These are phyloP conservation scores for Dunckerocampus dactyliophorus DNA, from an alignment of 2,113 vertebrate genomes.

Conservation along the genomic window DNA sequence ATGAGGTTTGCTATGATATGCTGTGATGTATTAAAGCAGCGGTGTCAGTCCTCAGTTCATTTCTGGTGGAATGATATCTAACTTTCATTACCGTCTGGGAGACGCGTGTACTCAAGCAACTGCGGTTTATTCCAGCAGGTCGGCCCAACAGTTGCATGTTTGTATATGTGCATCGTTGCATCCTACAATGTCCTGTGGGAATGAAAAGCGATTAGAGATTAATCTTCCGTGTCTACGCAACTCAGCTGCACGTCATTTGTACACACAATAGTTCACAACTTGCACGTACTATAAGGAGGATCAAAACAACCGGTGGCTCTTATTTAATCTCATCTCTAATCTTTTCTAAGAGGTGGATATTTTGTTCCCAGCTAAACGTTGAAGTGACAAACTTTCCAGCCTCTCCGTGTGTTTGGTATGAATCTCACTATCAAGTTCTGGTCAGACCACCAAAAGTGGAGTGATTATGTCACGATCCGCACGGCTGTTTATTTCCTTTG, in stretches of 20 bases:
- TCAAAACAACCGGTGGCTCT: background rate
- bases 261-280: constrained; percentile 14
- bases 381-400: no score
- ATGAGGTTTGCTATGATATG: constrained; percentile 1
- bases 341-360: constrained; percentile 2
- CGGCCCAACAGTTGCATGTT: background rate
- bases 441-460: constrained; percentile 5
- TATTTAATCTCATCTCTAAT: constrained; percentile 10
- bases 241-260: constrained; percentile 6
- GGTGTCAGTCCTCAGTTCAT: no score
- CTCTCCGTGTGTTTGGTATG: constrained; percentile 2
- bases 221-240: constrained; percentile 13
- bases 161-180: background rate
- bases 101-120: background rate
- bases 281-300: constrained; percentile 7
- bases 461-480: constrained; percentile 36
- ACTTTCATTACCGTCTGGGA: no score
- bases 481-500: no score
- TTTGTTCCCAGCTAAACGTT: constrained; percentile 16
- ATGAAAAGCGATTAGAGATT: constrained; percentile 20
- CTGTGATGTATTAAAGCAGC: background rate
- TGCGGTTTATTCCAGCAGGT: background rate
- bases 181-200: constrained; percentile 5
- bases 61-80: background rate
- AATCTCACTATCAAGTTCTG: background rate